Percentiles rank a stretch among this genome's conserved stretches.
These are phyloP conservation scores for Acrocephalus arundinaceus DNA, from an alignment of 2,113 vertebrate species.

Conservation along the genomic window DNA sequence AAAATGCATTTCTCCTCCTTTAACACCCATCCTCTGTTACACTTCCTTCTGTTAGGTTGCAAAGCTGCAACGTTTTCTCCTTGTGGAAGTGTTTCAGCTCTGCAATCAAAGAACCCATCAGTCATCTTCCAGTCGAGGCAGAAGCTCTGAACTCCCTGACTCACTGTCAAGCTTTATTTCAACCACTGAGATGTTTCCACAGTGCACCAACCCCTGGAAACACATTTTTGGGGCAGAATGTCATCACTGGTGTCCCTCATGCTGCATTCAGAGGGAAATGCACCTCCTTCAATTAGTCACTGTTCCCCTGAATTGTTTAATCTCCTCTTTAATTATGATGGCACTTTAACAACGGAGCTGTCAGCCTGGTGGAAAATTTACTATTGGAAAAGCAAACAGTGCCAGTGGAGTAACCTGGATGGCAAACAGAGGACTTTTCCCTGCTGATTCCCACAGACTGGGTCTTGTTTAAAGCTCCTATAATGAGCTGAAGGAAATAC, in stretches of 20 bases:
- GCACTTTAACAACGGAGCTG: neutral
- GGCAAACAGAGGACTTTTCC: neutral
- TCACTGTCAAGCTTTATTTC: neutral
- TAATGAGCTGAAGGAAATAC: slow-evolving; percentile 13
- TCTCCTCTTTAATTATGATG: slow-evolving; percentile 29
- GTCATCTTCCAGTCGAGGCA: neutral
- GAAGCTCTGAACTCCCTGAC: neutral
- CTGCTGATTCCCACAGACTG: neutral
- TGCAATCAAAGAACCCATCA: neutral
- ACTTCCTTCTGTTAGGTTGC: neutral
- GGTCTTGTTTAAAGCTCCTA: neutral
- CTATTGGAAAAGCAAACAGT: slow-evolving; percentile 34
- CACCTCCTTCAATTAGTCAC: neutral
- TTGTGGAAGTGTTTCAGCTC: neutral
- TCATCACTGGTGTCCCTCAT: neutral
- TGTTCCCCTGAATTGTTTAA: neutral
- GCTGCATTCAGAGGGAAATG: neutral
- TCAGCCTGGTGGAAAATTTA: slow-evolving; percentile 10
- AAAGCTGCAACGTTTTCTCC: neutral
- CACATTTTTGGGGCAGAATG: neutral
- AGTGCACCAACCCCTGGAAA: neutral
- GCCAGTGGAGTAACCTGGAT: neutral
- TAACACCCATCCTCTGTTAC: neutral
- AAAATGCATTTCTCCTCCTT: neutral
- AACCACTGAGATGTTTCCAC: neutral